Conservation (phyloP, 2,113 vertebrate genomes). For the Dunckerocampus dactyliophorus region DNA sequence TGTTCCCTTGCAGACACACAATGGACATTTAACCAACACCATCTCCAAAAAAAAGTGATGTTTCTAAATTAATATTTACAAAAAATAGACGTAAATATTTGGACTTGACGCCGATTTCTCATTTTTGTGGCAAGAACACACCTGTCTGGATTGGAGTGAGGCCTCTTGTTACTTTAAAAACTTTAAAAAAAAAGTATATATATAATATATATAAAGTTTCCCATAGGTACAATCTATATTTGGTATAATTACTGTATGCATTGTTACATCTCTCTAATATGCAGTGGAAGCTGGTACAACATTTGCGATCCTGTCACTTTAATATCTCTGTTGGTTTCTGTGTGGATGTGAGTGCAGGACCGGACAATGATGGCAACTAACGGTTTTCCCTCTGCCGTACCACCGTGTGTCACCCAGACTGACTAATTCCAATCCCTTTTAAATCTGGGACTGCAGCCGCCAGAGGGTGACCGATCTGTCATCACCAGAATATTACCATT, state of each 20-base stretch:
- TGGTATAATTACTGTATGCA: slow-evolving; percentile 68
- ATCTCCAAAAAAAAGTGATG: no score
- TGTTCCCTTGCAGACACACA: no score
- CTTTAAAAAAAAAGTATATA: slow-evolving; percentile 22
- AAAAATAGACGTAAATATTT: no score
- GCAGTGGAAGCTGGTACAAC: slow-evolving; percentile 74
- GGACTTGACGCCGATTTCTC: no score
- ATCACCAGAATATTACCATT: slow-evolving; percentile 53
- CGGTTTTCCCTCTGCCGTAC: slow-evolving; percentile 58
- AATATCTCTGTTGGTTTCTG: slow-evolving; percentile 72
- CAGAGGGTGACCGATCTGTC: slow-evolving; percentile 44
- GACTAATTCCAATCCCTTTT: slow-evolving; percentile 53
- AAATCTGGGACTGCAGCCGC: slow-evolving; percentile 40
- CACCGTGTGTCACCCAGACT: slow-evolving; percentile 37
- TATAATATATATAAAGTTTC: slow-evolving; percentile 22
- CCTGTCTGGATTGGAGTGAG: slow-evolving; percentile 14
- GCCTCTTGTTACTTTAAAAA: neutral
- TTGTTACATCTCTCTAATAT: slow-evolving; percentile 71
- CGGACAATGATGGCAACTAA: slow-evolving; percentile 73
- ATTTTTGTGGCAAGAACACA: no score
- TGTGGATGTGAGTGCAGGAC: slow-evolving; percentile 65
- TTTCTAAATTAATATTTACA: no score
- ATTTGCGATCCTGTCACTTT: slow-evolving; percentile 75
- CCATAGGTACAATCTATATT: slow-evolving; percentile 23
- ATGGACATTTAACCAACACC: no score